Conservation (phyloP, 30 jellyfish, hydroid and myxozoan species). For the Phacellophora camtschatica region DNA sequence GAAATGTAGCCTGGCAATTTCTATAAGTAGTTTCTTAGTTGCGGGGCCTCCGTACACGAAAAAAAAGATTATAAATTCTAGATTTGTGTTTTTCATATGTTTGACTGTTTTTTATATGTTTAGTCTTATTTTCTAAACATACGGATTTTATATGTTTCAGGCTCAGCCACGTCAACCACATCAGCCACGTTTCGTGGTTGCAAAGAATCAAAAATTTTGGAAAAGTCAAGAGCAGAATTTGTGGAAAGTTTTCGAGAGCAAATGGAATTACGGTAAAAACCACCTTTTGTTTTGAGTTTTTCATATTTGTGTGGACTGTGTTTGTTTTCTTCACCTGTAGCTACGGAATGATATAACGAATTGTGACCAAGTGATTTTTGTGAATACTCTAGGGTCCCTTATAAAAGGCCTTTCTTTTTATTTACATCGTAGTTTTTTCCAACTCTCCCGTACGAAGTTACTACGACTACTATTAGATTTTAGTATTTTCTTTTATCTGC, state of each 20-base stretch:
- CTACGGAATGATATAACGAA: neutral
- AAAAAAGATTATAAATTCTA: too few relatives aligned
- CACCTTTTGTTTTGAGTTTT: neutral
- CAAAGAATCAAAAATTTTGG: slow-evolving; percentile 75
- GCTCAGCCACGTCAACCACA: slow-evolving; percentile 47
- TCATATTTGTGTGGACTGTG: neutral
- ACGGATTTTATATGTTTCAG: neutral
- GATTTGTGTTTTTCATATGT: too few relatives aligned
- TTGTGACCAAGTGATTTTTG: neutral
- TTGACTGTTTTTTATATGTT: too few relatives aligned
- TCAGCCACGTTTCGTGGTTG: slow-evolving; percentile 68
- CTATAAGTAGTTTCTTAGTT: too few relatives aligned
- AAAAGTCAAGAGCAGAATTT: slow-evolving; percentile 68
- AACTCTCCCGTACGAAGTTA: too few relatives aligned
- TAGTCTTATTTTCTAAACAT: too few relatives aligned
- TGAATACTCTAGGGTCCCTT: too few relatives aligned
- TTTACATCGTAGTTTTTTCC: neutral
- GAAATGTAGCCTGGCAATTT: too few relatives aligned
- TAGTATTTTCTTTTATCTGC: too few relatives aligned
- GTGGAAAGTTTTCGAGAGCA: slow-evolving; percentile 87
- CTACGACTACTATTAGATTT: too few relatives aligned
- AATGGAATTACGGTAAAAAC: slow-evolving; percentile 78
- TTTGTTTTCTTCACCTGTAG: neutral
- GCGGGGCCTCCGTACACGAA: too few relatives aligned
- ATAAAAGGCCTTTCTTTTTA: too few relatives aligned